These are phyloP conservation scores for Montipora capitata DNA, from an alignment of 92 coral and sea anemone genomes.

Conservation along the genomic window DNA sequence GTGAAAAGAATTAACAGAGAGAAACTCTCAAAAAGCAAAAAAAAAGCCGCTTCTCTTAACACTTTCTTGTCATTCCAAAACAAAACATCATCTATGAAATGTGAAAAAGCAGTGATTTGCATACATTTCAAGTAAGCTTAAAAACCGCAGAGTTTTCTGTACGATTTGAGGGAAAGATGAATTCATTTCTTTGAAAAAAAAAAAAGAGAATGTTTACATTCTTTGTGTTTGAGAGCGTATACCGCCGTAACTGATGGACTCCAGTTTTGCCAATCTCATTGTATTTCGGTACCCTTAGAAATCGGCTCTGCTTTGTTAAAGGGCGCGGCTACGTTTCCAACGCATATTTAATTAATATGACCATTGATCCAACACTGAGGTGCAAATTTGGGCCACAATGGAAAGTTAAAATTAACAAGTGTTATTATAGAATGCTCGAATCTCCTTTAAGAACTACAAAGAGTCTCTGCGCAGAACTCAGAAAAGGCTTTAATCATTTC, in stretches of 20 bases:
- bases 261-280: conserved; percentile 36
- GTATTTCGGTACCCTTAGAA: conserved; percentile 39
- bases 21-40: not conserved
- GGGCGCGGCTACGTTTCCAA: conserved; percentile 61
- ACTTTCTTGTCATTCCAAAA: conserved; percentile 34
- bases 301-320: conserved; percentile 34
- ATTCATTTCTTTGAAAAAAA: too few species aligned
- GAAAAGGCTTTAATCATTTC: too few species aligned
- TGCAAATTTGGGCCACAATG: conserved; percentile 85
- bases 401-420: conserved; percentile 71
- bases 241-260: not conserved
- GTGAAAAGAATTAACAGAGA: not conserved
- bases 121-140: not conserved
- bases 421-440: conserved; percentile 69
- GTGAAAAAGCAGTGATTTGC: conserved; percentile 52
- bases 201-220: too few species aligned
- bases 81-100: conserved; percentile 33
- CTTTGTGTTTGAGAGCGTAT: not conserved
- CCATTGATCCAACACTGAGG: conserved; percentile 91
- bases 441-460: not conserved
- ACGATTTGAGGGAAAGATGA: too few species aligned
- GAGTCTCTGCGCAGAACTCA: too few species aligned
- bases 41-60: not conserved
- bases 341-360: conserved; percentile 80
- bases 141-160: too few species aligned